These are phyloP conservation scores for Oncopodura yosiiana DNA, from an alignment of 1,140 invertebrate species.

Conservation along the genomic window DNA sequence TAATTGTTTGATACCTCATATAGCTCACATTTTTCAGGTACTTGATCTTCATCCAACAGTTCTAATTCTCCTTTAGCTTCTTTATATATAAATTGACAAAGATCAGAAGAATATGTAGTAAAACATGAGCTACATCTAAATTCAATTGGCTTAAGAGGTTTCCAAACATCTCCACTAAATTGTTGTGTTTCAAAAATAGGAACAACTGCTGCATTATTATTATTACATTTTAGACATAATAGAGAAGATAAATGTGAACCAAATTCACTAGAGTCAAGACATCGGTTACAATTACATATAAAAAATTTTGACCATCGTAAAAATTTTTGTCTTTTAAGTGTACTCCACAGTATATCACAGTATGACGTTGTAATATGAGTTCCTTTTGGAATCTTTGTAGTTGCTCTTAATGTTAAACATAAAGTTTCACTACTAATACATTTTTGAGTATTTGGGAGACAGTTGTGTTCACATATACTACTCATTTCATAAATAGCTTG, in stretches of 20 bases:
- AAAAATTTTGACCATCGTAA: constrained; percentile 39
- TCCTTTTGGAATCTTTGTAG: constrained; percentile 37
- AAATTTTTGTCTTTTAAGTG: constrained; percentile 36
- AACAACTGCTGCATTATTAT: constrained; percentile 1
- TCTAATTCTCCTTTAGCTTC: constrained; percentile 17
- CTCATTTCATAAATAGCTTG: constrained; percentile 36
- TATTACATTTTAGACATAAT: constrained; percentile 29
- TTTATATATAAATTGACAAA: constrained; percentile 1
- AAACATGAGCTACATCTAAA: too few relatives aligned
- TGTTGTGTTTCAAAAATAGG: constrained; percentile 1
- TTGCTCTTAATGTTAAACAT: constrained; percentile 35
- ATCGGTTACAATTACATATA: constrained; percentile 38
- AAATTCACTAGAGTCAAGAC: constrained; percentile 38
- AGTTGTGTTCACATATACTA: constrained; percentile 38
- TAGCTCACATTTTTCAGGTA: constrained; percentile 2
- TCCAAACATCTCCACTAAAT: not conserved
- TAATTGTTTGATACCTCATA: constrained; percentile 16
- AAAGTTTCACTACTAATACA: constrained; percentile 24
- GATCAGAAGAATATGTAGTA: too few relatives aligned
- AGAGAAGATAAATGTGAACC: constrained; percentile 27
- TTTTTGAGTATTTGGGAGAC: constrained; percentile 38
- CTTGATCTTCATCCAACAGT: constrained; percentile 22
- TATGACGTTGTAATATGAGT: constrained; percentile 38
- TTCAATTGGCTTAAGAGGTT: too few relatives aligned
- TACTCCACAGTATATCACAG: constrained; percentile 40